phyloP scores from a whole-genome alignment of 2,113 vertebrate species.

The Tonatia bakeri region DNA sequence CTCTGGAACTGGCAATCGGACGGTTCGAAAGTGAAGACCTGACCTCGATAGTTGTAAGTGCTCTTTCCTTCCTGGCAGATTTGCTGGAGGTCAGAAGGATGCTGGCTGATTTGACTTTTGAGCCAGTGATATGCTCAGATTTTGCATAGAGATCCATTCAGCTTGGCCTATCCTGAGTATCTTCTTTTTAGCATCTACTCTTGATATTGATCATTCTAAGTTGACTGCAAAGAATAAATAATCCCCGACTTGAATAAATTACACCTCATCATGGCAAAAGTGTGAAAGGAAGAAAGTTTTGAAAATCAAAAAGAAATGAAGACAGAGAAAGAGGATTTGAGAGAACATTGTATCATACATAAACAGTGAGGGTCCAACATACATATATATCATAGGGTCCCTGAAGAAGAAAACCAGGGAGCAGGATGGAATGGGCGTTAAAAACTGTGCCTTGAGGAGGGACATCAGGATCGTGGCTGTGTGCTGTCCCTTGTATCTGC shows the following conservation, averaged over 20 bases:
- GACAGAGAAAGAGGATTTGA: neutral
- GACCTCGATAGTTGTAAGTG: conserved; percentile 89
- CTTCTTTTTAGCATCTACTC: neutral
- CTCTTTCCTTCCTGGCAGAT: neutral
- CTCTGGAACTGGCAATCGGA: conserved; percentile 88
- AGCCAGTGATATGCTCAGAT: neutral
- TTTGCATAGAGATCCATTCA: neutral
- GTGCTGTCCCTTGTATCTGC: neutral
- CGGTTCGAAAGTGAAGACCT: conserved; percentile 92
- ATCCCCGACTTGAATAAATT: neutral
- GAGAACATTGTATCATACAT: neutral
- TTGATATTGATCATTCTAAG: neutral
- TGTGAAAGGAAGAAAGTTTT: neutral
- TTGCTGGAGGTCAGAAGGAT: neutral
- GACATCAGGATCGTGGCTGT: neutral
- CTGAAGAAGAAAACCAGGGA: neutral
- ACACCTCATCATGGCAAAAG: neutral
- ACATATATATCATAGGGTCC: neutral
- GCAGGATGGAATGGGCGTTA: neutral
- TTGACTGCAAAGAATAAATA: neutral
- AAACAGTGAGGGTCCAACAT: neutral
- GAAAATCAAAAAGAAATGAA: neutral
- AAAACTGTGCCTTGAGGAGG: neutral
- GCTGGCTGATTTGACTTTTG: neutral
- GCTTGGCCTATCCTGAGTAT: neutral